Conservation (phyloP, 2,888 invertebrate species). For the Steinernema carpocapsae region DNA sequence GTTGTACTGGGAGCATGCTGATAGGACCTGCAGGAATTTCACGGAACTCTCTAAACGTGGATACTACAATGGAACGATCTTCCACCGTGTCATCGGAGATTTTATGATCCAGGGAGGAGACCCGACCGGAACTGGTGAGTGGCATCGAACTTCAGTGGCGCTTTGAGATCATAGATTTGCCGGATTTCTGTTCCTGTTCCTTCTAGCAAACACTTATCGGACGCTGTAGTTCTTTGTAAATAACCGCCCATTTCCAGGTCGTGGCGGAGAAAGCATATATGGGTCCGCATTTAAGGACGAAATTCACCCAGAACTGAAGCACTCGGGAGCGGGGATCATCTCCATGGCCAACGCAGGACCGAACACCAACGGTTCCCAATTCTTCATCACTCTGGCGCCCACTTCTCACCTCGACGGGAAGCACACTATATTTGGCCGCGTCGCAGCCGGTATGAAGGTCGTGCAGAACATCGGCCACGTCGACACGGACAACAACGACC, state of each 20-base stretch:
- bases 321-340: constrained; percentile 81
- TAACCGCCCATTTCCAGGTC: constrained; percentile 75
- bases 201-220: no score
- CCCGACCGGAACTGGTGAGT: constrained; percentile 85
- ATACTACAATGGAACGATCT: constrained; percentile 93
- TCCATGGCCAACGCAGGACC: constrained; percentile 92
- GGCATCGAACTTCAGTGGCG: no score
- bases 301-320: constrained; percentile 88
- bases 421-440: constrained; percentile 86
- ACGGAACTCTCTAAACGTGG: constrained; percentile 89
- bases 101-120: constrained; percentile 80
- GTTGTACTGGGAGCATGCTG: constrained; percentile 95
- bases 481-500: constrained; percentile 89
- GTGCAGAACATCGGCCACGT: constrained; percentile 90
- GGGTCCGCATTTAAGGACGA: constrained; percentile 93
- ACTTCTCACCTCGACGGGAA: constrained; percentile 97
- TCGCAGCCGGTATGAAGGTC: constrained; percentile 66
- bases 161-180: no score
- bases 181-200: no score
- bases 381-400: constrained; percentile 93
- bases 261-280: constrained; percentile 95
- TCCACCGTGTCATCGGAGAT: constrained; percentile 88
- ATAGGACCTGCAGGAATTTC: constrained; percentile 95
- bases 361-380: constrained; percentile 95
- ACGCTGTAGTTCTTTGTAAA: no score